Base-by-base conservation (phyloP, 2,888 invertebrate genomes). In the Adelognathus sp. region DNA sequence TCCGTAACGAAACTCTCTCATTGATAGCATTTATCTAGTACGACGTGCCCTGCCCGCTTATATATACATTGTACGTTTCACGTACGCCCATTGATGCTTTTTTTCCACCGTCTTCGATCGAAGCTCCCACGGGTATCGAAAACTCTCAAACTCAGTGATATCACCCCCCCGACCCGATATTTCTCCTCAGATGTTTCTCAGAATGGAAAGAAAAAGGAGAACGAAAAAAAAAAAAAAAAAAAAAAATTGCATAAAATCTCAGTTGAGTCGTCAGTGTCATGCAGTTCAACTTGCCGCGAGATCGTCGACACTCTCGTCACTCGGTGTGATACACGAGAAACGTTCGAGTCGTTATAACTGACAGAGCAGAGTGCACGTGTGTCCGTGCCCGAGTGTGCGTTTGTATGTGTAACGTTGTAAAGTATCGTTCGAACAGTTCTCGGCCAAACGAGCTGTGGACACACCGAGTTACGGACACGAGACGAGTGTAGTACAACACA, bases 21-120 rank as follows among this genome's bases (percentile, higher is more conserved):
- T 79, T 79, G 79, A 79, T 79, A 79, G 66, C 75, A 71, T 79
- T 79, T 75, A 79, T 79, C 75, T 75, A 75, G 79, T 75, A 75
- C 66, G 75, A 67, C 54, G 66, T 36, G 31, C 61, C n/a, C 21
- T 39, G 46, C 29, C n/a, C n/a, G n/a, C n/a, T n/a, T 60, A 31
- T 56, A 70, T 60, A 31, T 63, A 64, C 64, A 50, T 36, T 39
- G 18, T 63, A 58, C 31, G 44, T 64, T n/a, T 33, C 36, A 46
- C 31, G 18, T 21, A 24, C 14, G 60, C 54, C 36, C 46, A 79
- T 79, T 74, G 52, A 71, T 54, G 46, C 4, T 54, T 46, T n/a
- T n/a, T n/a, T n/a, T n/a, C n/a, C n/a, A n/a, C n/a, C n/a, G n/a
- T n/a, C n/a, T n/a, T 29, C 70, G 54, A 79, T 75, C 75, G 63